Evolutionary conservation across 1,140 invertebrate genomes (phyloP), one percentile per base, ranked within the genome.

Genomic region (Trichoplusia ni): DNA sequence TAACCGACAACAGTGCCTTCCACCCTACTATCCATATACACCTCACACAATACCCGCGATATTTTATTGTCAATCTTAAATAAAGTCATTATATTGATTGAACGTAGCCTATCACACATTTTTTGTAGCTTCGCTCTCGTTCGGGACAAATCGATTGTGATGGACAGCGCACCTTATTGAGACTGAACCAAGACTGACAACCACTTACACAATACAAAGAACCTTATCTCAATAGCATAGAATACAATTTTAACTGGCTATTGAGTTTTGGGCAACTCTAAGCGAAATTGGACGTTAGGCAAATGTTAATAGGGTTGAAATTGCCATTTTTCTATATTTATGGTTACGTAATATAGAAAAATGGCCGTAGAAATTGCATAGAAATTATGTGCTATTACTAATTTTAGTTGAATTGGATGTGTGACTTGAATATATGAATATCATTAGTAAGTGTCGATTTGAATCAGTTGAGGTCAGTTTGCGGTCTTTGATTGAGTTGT

Each of bases 71-170:
- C 86, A 89, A 82, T 79, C 72, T 86, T 81, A 89, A 89, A 89
- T 89, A 86, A 87, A 89, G 86, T 83, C 86, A 85, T 89, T 89
- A 89, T 87, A 81, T 86, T 89, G 86, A 89, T 89, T 82, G 84
- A 89, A 81, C 69, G 79, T 68, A 68, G 59, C 70, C 69, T 64
- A 71, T 77, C 70, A 66, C 56, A 66, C 59, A 73, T 81, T 86
- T 81, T 79, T 85, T 87, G 79, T 86, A 75, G 75, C 73, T 73
- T 78, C 64, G 46, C 70, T 66, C 60, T 62, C 59, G 49, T 72
- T 82, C 73, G 72, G 74, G 65, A 79, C 79, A 78, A 82, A 89
- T 86, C 83, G 84, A 81, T 83, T 85, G 75, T 67, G 64, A 75
- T 72, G 69, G 56, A 68, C 65, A 65, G 46, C 78, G 73, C 75